Percentiles rank a stretch among this genome's conserved stretches.
Conservation (phyloP, 1,140 invertebrate species). For the Hermatobates lingyangjiaoensis region DNA sequence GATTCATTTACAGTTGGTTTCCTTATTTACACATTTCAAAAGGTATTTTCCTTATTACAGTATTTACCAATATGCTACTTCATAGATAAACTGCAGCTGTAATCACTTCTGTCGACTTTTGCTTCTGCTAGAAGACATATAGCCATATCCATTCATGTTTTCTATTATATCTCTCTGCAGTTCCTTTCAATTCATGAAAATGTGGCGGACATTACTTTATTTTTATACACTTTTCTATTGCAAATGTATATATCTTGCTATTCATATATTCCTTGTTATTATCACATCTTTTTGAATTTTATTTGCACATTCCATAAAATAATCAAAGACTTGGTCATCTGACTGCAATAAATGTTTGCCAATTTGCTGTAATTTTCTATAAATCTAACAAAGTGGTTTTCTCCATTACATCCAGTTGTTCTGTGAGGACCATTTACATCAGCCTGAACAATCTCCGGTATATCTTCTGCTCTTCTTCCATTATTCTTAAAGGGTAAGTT, state of each 20-base stretch:
- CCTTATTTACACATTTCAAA: too few relatives aligned
- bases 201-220: neutral
- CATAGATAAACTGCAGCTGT: slow-evolving; percentile 8
- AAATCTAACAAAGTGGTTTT: slow-evolving; percentile 18
- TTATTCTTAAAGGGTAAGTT: slow-evolving; percentile 12
- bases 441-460: slow-evolving; percentile 17
- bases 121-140: slow-evolving; percentile 12
- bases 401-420: slow-evolving; percentile 10
- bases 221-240: neutral
- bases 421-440: slow-evolving; percentile 14
- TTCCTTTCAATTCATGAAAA: slow-evolving; percentile 2
- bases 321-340: slow-evolving; percentile 15
- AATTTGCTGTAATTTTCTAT: slow-evolving; percentile 21
- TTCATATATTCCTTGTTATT: slow-evolving; percentile 11
- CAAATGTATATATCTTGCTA: neutral
- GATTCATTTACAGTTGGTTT: too few relatives aligned
- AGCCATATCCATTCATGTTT: slow-evolving; percentile 10
- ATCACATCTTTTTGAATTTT: slow-evolving; percentile 10
- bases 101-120: slow-evolving; percentile 5
- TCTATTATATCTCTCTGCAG: slow-evolving; percentile 10
- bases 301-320: slow-evolving; percentile 15
- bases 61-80: too few relatives aligned
- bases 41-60: too few relatives aligned
- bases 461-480: slow-evolving; percentile 6
- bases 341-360: slow-evolving; percentile 11